phyloP scores from a whole-genome alignment of 2,797 vertebrate species.

The Sylvia borin region DNA sequence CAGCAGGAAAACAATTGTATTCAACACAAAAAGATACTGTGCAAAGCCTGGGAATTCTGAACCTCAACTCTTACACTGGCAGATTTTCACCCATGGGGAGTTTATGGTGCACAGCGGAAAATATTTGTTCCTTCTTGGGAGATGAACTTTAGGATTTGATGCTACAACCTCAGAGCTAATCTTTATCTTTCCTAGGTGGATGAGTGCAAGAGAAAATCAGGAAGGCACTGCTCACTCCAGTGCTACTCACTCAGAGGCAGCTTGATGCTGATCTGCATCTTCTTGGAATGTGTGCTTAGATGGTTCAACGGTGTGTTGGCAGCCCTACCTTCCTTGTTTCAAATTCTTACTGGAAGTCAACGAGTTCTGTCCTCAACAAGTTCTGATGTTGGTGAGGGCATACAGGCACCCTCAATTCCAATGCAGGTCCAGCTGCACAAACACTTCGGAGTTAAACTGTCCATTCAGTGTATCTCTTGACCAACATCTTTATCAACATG shows the following conservation, averaged over 20 bases:
- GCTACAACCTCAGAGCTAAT: not conserved
- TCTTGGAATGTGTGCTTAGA: rapidly evolving
- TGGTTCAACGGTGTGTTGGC: rapidly evolving
- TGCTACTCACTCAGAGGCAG: not conserved
- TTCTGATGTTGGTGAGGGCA: not conserved
- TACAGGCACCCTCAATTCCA: rapidly evolving
- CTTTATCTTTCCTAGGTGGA: not conserved
- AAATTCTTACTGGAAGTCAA: not conserved
- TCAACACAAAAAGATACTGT: not conserved
- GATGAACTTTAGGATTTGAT: not conserved
- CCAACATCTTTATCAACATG: not conserved
- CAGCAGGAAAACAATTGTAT: not conserved
- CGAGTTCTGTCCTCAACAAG: no score
- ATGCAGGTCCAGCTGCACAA: not conserved
- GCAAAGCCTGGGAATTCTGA: not conserved
- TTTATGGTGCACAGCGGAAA: not conserved
- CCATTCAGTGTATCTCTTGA: not conserved
- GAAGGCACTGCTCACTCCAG: not conserved
- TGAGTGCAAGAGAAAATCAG: not conserved
- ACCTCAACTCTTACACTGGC: not conserved
- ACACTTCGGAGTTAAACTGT: not conserved
- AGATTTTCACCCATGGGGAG: not conserved
- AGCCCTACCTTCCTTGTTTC: not conserved
- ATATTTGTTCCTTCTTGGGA: not conserved
- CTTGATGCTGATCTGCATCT: not conserved